Conservation (phyloP, 2,888 invertebrate genomes). For the Fabriciana adippe region DNA sequence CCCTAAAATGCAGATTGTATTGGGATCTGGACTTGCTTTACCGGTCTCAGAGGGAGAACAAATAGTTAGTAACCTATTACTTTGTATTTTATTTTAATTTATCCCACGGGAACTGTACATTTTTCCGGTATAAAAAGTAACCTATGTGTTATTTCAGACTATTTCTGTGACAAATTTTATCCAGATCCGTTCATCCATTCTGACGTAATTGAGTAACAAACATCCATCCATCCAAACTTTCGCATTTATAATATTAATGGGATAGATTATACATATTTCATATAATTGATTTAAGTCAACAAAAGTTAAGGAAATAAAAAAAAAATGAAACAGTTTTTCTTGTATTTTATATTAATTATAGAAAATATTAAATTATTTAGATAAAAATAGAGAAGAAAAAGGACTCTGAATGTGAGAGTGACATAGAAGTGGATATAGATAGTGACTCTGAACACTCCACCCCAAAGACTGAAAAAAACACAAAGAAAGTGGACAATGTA, state of each 20-base stretch:
- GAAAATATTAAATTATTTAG: constrained; percentile 45
- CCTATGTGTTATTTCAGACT: not conserved
- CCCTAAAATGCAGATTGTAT: constrained; percentile 75
- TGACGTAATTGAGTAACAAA: too few species aligned
- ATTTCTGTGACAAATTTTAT: not conserved
- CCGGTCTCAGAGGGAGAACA: constrained; percentile 83
- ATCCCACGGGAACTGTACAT: too few species aligned
- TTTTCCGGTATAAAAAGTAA: not conserved
- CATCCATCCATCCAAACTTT: too few species aligned
- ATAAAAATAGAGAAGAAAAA: constrained; percentile 78
- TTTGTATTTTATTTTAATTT: too few species aligned
- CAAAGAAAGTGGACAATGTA: constrained; percentile 19
- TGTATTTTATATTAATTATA: not conserved
- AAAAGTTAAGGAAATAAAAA: too few species aligned
- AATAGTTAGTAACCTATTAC: constrained; percentile 66
- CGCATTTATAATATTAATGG: too few species aligned
- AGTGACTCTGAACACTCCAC: constrained; percentile 69
- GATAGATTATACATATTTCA: too few species aligned
- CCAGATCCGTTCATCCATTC: too few species aligned
- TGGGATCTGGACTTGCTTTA: constrained; percentile 79
- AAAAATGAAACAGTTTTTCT: not conserved
- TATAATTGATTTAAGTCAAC: too few species aligned
- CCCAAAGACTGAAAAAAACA: constrained; percentile 14
- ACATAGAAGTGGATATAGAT: constrained; percentile 84
- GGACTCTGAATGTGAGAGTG: constrained; percentile 76